phyloP scores from a whole-genome alignment of 2,113 vertebrate species.

The Leptodactylus fuscus region DNA sequence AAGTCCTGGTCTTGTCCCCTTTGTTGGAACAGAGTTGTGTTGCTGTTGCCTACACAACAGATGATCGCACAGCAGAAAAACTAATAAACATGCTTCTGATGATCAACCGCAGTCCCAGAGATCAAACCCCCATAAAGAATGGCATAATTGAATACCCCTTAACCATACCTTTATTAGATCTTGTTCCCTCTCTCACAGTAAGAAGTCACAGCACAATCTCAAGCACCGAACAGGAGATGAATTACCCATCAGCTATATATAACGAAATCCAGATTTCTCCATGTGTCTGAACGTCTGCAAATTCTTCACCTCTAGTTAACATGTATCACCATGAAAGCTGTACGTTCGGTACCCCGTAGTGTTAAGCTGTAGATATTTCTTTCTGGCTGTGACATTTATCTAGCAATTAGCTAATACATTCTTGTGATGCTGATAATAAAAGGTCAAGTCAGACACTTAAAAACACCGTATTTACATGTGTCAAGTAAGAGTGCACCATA shows the following conservation, averaged over 20 bases:
- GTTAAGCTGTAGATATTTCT: constrained; percentile 73
- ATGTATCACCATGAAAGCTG: background rate
- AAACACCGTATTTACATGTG: constrained; percentile 77
- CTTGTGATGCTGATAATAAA: constrained; percentile 84
- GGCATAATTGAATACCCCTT: too few relatives aligned
- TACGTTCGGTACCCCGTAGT: constrained; percentile 68
- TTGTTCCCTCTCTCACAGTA: background rate
- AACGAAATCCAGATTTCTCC: too few relatives aligned
- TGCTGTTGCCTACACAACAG: too few relatives aligned
- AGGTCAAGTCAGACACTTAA: constrained; percentile 75
- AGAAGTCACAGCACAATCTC: background rate
- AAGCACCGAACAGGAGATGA: background rate
- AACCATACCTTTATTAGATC: too few relatives aligned
- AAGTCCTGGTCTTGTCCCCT: too few relatives aligned
- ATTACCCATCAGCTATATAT: background rate
- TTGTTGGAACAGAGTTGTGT: too few relatives aligned
- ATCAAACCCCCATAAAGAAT: too few relatives aligned
- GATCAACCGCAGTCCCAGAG: too few relatives aligned
- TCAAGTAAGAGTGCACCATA: constrained; percentile 74
- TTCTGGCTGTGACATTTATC: constrained; percentile 73
- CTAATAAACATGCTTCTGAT: too few relatives aligned
- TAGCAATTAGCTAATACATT: constrained; percentile 79
- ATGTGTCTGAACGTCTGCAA: background rate
- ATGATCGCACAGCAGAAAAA: too few relatives aligned
- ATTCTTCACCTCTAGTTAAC: background rate